Percentiles rank a stretch among this genome's conserved stretches.
These are phyloP conservation scores for Seriola aureovittata DNA, from an alignment of 2,113 vertebrate genomes.

Conservation along the genomic window DNA sequence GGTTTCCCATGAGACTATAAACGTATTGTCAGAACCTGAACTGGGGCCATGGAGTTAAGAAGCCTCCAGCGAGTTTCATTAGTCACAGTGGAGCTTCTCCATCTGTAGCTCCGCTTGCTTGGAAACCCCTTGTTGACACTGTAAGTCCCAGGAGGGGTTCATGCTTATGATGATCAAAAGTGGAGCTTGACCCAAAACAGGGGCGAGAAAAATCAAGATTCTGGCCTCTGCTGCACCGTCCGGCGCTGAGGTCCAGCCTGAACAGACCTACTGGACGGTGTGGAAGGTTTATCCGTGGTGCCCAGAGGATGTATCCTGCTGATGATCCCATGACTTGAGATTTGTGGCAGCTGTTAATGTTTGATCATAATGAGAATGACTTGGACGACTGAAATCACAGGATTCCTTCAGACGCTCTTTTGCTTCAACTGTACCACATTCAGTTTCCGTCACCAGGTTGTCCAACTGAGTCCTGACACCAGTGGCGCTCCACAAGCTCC, in stretches of 20 bases:
- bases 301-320: too few species aligned
- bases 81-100: too few species aligned
- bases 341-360: background rate
- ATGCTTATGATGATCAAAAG: too few species aligned
- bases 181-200: too few species aligned
- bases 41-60: too few species aligned
- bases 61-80: too few species aligned
- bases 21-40: background rate
- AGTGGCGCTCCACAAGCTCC: background rate
- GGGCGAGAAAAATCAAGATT: background rate
- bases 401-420: background rate
- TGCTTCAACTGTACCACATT: background rate
- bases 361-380: background rate
- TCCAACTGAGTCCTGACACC: slow-evolving; percentile 9
- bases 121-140: too few species aligned
- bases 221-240: background rate
- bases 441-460: background rate
- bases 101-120: too few species aligned
- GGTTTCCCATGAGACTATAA: background rate
- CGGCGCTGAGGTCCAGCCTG: background rate
- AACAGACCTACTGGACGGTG: background rate
- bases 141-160: too few species aligned
- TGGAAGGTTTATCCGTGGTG: too few species aligned
- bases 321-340: too few species aligned
- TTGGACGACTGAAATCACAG: background rate